Base-by-base conservation (phyloP, 1,140 invertebrate species). In the Macrocentrus cingulum region DNA sequence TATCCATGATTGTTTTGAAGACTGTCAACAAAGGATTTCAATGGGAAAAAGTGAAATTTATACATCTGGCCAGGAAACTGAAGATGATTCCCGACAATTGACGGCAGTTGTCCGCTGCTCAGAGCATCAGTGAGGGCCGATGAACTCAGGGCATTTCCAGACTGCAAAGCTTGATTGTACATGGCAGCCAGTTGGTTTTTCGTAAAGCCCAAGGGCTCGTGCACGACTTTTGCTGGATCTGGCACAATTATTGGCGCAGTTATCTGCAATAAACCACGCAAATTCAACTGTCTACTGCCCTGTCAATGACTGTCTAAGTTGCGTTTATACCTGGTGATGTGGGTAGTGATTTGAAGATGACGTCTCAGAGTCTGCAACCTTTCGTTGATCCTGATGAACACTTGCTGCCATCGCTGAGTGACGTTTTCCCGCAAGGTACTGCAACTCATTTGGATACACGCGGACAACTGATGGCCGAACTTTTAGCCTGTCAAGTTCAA, bases 21-120 rank as follows among this genome's bases (percentile, higher is more conserved):
- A 13, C 70, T 67, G 22, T 63, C 64, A 50, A 65, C 60, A 22
- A 71, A 66, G 15, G 62, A 66, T 32, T 70, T 71, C 15, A 71
- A 7, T 2, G 70, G 70, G 41, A 69, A 72, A 49, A 67, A 72
- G 20, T 72, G 67, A 42, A 71, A 72, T 15, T 44, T 29, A 56
- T 68, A 64, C 18, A 34, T 36, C 1, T 55, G 46, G 7, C 56
- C 34, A 11, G 60, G 63, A 39, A 51, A 15, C 25, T 64, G 41
- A 39, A 66, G 52, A 23, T 65, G 37, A 23, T 64, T 67, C 1
- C 55, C n/a, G 7, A 54, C 41, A 15, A 64, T 29, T 29, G 62
- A 34, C 11, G 65, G 63, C 7, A 56, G 1, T 6, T 69, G 60
- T 16, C 59, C 61, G 18, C 59, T 41, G 13, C 60, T 53, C 1